Conservation (phyloP, 2,888 invertebrate genomes). For the Melanchra persicariae region DNA sequence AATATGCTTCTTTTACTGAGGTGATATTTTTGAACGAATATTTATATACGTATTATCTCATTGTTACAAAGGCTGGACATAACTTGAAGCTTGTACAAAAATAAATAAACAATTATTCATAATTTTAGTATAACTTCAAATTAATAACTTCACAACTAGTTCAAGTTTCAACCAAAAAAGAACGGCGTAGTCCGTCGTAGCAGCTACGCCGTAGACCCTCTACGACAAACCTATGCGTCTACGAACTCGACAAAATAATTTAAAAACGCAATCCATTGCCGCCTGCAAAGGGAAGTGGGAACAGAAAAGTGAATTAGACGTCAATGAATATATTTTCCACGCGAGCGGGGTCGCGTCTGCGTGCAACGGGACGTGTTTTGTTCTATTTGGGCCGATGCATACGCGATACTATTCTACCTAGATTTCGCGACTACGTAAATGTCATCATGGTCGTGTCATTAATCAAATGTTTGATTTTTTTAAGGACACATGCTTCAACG, state of each 20-base stretch:
- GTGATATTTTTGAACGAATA: no score
- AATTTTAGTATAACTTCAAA: background rate
- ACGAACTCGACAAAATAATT: constrained; percentile 28
- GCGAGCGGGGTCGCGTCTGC: constrained; percentile 60
- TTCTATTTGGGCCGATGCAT: constrained; percentile 29
- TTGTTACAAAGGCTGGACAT: no score
- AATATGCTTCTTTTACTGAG: no score
- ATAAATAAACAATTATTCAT: background rate
- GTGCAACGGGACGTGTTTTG: constrained; percentile 41
- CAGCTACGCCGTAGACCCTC: constrained; percentile 52
- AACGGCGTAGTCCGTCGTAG: constrained; percentile 34
- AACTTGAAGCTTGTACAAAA: background rate
- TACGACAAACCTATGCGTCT: constrained; percentile 27
- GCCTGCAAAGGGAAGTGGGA: constrained; percentile 46
- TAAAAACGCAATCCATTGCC: constrained; percentile 43
- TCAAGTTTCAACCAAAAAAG: no score
- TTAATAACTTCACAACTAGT: background rate
- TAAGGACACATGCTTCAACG: background rate
- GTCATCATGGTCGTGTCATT: background rate
- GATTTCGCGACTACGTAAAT: background rate
- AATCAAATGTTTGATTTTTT: background rate
- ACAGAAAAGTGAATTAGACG: constrained; percentile 70
- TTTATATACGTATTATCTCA: no score
- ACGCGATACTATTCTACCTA: background rate
- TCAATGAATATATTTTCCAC: constrained; percentile 76